phyloP scores from a whole-genome alignment of 2,888 invertebrate genomes.

The Icerya purchasi region DNA sequence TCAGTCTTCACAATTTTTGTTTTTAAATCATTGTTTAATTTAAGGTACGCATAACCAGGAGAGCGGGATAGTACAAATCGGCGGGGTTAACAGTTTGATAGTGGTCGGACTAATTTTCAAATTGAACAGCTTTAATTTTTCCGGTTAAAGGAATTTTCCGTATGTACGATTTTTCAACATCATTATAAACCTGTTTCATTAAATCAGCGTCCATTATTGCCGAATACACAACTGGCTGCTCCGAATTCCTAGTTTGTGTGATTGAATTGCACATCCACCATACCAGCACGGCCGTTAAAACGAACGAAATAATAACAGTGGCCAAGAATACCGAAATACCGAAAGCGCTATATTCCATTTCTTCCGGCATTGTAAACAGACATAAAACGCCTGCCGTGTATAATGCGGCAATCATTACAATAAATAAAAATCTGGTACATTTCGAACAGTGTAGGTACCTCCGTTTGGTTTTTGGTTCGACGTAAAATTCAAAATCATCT shows the following conservation, averaged over 20 bases:
- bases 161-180: not conserved
- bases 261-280: not conserved
- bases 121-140: not conserved
- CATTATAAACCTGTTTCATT: not conserved
- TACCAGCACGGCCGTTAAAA: not conserved
- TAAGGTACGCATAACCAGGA: too few species aligned
- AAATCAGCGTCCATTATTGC: not conserved
- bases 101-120: not conserved
- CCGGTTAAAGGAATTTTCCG: not conserved
- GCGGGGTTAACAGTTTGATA: too few species aligned
- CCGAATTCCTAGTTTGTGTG: not conserved
- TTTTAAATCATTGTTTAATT: too few species aligned
- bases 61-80: too few species aligned
- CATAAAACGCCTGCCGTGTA: not conserved
- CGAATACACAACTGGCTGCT: not conserved
- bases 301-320: not conserved
- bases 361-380: not conserved
- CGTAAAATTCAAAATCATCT: constrained; percentile 11
- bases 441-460: not conserved
- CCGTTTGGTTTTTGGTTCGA: constrained; percentile 1
- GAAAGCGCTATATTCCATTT: not conserved
- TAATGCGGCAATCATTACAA: not conserved
- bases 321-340: not conserved
- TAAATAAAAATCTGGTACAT: not conserved
- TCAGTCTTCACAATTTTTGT: too few species aligned